These are phyloP conservation scores for Macrochelys suwanniensis DNA, from an alignment of 2,797 vertebrate species.

Conservation along the genomic window DNA sequence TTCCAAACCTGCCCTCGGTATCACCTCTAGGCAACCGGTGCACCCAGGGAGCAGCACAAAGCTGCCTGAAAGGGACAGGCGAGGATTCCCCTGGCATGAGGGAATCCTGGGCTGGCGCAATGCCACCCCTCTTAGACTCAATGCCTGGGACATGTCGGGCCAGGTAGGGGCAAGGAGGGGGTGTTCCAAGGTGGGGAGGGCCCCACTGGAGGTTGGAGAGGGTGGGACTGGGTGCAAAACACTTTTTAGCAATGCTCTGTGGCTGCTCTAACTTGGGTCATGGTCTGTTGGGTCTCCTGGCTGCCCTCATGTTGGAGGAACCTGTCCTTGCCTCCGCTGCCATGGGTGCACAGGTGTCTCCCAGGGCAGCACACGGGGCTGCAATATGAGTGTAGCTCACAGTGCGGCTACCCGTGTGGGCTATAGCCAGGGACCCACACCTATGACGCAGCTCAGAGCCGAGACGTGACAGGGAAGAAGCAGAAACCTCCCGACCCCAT, in stretches of 20 bases:
- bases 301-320: background rate
- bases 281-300: background rate
- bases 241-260: no score
- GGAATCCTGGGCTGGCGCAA: background rate
- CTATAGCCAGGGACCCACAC: no score
- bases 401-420: background rate
- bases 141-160: background rate
- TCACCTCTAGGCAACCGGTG: background rate
- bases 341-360: background rate
- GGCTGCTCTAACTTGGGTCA: background rate
- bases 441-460: background rate
- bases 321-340: background rate
- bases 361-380: background rate
- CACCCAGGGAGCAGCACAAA: background rate
- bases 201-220: no score
- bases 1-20: background rate
- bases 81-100: background rate
- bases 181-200: no score
- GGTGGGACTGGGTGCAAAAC: no score
- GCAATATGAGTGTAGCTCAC: background rate
- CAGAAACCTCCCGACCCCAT: background rate
- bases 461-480: background rate
- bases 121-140: no score
- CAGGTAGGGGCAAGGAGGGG: background rate
- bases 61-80: no score